Evolutionary conservation across 1,140 invertebrate genomes (phyloP).

Genomic region (Drosophila ironensis): DNA sequence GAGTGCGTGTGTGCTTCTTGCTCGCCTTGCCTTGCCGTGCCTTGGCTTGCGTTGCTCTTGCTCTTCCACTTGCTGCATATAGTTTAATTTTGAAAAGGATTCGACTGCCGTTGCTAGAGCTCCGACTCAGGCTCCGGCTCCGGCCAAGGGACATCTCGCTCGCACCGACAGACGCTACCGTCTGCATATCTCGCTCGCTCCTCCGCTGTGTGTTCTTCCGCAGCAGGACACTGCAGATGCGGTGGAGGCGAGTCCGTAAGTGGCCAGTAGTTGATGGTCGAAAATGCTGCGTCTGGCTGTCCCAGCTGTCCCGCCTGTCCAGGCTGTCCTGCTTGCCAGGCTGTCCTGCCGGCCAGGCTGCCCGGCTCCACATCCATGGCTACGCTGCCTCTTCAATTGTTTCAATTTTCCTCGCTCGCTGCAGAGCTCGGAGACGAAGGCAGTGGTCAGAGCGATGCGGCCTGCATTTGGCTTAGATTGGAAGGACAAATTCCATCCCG

Average conservation of each 20-base stretch:
- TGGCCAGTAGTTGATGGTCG: conserved; percentile 78
- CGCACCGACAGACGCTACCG: conserved; percentile 2
- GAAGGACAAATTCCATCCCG: conserved; percentile 74
- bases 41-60: conserved; percentile 21
- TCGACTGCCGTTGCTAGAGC: conserved; percentile 73
- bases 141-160: conserved; percentile 50
- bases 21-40: conserved; percentile 45
- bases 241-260: conserved; percentile 61
- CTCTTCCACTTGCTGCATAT: conserved; percentile 66
- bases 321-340: not conserved
- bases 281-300: conserved; percentile 72
- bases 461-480: conserved; percentile 76
- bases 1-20: conserved; percentile 38
- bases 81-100: conserved; percentile 80
- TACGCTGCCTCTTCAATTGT: conserved; percentile 72
- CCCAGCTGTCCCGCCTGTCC: conserved; percentile 11
- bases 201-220: conserved; percentile 7
- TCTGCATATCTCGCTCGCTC: conserved; percentile 34
- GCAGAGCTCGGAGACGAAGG: conserved; percentile 32
- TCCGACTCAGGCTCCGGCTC: too few species aligned
- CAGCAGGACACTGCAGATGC: conserved; percentile 48
- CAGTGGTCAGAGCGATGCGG: conserved; percentile 27
- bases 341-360: not conserved
- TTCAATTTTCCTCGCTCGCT: conserved; percentile 73
- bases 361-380: conserved; percentile 28